These are phyloP conservation scores for Epinephelus awoara DNA, from an alignment of 2,797 vertebrate species.

Conservation along the genomic window DNA sequence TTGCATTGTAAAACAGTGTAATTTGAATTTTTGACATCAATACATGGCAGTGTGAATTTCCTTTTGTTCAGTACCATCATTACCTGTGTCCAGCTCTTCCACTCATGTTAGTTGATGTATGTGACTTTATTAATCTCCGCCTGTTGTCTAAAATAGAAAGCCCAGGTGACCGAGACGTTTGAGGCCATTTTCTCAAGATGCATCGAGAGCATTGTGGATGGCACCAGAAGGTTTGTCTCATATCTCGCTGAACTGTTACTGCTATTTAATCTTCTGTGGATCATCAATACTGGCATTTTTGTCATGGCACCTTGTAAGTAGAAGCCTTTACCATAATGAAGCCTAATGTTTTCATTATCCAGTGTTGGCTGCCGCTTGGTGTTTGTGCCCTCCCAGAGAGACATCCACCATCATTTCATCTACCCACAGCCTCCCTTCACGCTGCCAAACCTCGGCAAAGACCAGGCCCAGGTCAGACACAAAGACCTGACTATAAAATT, in stretches of 20 bases:
- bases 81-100: neutral
- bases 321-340: neutral
- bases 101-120: neutral
- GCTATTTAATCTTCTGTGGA: no score
- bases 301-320: neutral
- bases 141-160: slow-evolving; percentile 76
- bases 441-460: slow-evolving; percentile 82
- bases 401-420: slow-evolving; percentile 90
- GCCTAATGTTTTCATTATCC: neutral
- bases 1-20: neutral
- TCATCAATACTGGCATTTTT: no score
- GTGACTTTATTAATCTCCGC: neutral
- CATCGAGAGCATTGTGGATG: slow-evolving; percentile 90
- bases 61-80: neutral
- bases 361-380: slow-evolving; percentile 91
- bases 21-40: neutral
- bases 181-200: slow-evolving; percentile 90
- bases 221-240: slow-evolving; percentile 85
- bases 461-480: slow-evolving; percentile 84
- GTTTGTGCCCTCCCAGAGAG: slow-evolving; percentile 91
- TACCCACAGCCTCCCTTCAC: slow-evolving; percentile 94
- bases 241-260: no score
- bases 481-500: neutral
- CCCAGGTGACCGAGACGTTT: slow-evolving; percentile 89
- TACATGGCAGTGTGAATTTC: neutral